Percentiles rank a stretch among this genome's conserved stretches.
These are phyloP conservation scores for Alouatta palliata DNA, from an alignment of 2,113 vertebrate genomes.

Conservation along the genomic window DNA sequence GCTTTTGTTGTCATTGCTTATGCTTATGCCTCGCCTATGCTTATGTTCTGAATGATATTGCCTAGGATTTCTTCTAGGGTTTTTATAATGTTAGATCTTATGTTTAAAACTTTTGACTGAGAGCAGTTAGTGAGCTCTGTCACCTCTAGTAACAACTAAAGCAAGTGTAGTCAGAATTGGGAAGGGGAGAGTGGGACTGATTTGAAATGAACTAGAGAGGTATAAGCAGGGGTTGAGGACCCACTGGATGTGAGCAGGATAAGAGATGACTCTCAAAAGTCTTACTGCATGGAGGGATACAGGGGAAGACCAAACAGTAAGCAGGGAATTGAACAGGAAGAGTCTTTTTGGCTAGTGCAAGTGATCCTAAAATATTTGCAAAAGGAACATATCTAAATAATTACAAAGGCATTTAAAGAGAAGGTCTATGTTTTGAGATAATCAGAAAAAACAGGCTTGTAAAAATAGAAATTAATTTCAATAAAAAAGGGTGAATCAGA, in stretches of 20 bases:
- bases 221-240: background rate
- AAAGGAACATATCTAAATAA: background rate
- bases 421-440: background rate
- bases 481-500: background rate
- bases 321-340: background rate
- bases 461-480: background rate
- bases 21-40: too few relatives aligned
- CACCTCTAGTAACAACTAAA: background rate
- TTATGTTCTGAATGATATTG: too few relatives aligned
- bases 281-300: background rate
- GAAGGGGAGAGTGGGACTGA: background rate
- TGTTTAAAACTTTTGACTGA: too few relatives aligned
- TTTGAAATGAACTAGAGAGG: background rate
- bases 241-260: background rate
- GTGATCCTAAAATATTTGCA: background rate
- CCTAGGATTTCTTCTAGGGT: too few relatives aligned
- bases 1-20: too few relatives aligned
- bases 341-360: background rate
- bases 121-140: background rate
- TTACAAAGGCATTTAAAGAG: background rate
- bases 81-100: too few relatives aligned
- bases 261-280: background rate
- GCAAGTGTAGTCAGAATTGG: background rate
- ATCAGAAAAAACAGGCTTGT: background rate
- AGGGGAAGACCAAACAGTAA: background rate